Evolutionary conservation across 23 tunicate species (phyloP).

Genomic region (Diplosoma virens): DNA sequence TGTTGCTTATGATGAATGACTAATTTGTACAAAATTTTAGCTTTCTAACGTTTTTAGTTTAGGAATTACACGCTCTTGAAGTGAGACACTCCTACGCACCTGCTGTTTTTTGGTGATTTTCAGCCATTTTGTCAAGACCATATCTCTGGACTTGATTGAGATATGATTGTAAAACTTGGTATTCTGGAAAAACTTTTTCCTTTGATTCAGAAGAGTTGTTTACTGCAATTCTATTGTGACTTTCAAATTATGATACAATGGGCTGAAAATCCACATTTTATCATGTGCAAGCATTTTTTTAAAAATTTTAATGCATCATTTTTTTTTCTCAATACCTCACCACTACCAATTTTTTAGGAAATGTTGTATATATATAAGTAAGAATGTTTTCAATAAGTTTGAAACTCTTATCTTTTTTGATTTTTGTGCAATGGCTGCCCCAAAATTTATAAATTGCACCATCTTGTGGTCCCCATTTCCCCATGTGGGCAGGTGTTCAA

Average conservation of each 20-base stretch:
- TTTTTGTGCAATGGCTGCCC: neutral
- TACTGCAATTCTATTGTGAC: neutral
- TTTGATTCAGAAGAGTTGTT: neutral
- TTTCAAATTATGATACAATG: neutral
- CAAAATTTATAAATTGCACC: neutral
- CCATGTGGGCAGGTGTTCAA: neutral
- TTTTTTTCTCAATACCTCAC: neutral
- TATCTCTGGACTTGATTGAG: neutral
- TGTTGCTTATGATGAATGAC: neutral
- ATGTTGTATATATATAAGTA: neutral
- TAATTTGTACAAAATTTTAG: neutral
- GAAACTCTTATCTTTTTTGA: neutral
- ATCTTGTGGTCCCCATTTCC: neutral
- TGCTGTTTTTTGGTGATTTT: neutral
- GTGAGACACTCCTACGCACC: neutral
- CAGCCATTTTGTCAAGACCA: neutral
- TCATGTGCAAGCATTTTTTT: neutral
- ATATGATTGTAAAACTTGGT: neutral
- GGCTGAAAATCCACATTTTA: neutral
- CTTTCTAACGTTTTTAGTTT: neutral
- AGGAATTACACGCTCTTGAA: neutral
- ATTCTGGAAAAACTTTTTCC: neutral
- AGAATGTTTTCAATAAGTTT: neutral
- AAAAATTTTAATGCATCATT: neutral
- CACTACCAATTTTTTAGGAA: neutral